phyloP scores from a whole-genome alignment of 2,888 invertebrate genomes.

The Rhingia rostrata region DNA sequence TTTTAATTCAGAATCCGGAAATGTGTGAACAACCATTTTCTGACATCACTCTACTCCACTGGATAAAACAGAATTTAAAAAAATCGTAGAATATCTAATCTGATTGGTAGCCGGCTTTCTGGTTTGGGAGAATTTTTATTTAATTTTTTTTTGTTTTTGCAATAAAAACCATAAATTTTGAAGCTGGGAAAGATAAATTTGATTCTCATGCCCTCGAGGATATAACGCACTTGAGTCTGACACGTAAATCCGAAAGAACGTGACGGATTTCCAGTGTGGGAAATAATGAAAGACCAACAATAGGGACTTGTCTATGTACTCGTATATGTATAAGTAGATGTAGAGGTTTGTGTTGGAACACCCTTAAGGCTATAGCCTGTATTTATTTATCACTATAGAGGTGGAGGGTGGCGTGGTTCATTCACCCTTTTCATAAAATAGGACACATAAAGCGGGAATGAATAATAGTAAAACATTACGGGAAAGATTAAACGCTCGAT shows the following conservation, averaged over 20 bases:
- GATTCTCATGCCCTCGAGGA: not conserved
- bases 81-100: not conserved
- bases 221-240: conserved; percentile 19
- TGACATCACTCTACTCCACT: not conserved
- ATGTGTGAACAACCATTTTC: conserved; percentile 27
- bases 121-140: not conserved
- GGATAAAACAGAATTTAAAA: not conserved
- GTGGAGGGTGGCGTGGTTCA: conserved; percentile 14
- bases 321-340: not conserved
- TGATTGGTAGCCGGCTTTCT: not conserved
- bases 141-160: too few relatives aligned
- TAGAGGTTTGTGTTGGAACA: not conserved
- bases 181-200: not conserved
- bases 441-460: not conserved
- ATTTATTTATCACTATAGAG: conserved; percentile 21
- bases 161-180: too few relatives aligned
- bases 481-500: conserved; percentile 30
- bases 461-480: conserved; percentile 38
- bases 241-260: conserved; percentile 6
- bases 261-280: conserved; percentile 13
- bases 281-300: conserved; percentile 15
- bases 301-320: not conserved
- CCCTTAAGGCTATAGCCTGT: conserved; percentile 6
- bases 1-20: conserved; percentile 10
- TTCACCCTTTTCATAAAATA: conserved; percentile 3